Percentiles rank a stretch among this genome's conserved stretches.
These are phyloP conservation scores for Drosophila persimilis DNA, from an alignment of 1,140 invertebrate genomes.

Conservation along the genomic window DNA sequence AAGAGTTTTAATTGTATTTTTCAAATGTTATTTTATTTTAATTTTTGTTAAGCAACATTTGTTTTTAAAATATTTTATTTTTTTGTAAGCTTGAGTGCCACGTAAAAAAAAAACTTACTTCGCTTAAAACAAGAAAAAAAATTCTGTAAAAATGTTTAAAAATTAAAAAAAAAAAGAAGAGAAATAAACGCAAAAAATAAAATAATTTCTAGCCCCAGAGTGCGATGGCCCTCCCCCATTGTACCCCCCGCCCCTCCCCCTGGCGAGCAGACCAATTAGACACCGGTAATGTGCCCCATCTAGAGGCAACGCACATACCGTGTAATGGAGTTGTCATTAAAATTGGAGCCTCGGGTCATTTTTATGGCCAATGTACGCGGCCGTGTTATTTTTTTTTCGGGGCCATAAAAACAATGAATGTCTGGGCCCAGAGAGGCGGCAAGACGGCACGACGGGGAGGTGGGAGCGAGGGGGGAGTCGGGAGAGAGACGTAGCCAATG, in stretches of 20 bases:
- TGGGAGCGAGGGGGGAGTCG: background rate
- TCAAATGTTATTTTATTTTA: no score
- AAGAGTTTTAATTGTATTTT: no score
- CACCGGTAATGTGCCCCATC: conserved; percentile 27
- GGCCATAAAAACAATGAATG: conserved; percentile 43
- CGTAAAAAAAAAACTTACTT: no score
- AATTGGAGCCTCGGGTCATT: conserved; percentile 73
- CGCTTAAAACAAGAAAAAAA: no score
- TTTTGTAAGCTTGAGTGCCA: no score
- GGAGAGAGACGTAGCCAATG: conserved; percentile 24
- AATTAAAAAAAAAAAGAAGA: no score
- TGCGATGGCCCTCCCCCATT: background rate
- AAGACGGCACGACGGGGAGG: no score
- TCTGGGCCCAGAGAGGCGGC: background rate
- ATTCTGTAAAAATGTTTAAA: no score
- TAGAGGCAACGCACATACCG: conserved; percentile 11
- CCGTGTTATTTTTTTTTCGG: conserved; percentile 33
- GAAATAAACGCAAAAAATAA: no score
- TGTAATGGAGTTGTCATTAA: conserved; percentile 77
- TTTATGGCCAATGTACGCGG: conserved; percentile 56
- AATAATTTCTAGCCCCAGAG: background rate
- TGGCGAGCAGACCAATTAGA: conserved; percentile 43
- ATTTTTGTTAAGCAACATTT: no score
- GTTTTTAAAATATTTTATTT: no score
- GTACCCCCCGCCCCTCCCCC: background rate